Evolutionary conservation across 2,888 invertebrate species (phyloP).

Genomic region (Biston stratarius): DNA sequence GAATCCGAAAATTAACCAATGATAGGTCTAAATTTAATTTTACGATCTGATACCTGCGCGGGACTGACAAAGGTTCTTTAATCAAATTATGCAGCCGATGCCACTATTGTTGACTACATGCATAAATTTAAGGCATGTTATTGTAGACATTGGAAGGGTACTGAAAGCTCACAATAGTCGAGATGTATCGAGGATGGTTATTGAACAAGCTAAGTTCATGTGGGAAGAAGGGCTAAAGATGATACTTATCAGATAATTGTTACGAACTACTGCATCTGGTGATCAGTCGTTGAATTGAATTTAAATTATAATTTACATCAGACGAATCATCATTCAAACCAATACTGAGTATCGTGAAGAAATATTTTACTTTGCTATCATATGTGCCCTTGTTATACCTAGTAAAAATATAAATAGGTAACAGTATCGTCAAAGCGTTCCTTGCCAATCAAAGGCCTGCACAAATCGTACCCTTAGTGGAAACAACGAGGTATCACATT

Average conservation of each 20-base stretch:
- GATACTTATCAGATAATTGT: constrained; percentile 86
- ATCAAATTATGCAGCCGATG: constrained; percentile 86
- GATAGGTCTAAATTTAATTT: constrained; percentile 85
- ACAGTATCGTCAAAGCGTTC: constrained; percentile 72
- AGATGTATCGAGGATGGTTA: constrained; percentile 74
- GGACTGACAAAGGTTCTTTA: constrained; percentile 78
- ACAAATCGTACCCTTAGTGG: constrained; percentile 79
- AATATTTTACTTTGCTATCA: constrained; percentile 42
- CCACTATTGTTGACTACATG: constrained; percentile 79
- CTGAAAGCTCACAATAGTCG: constrained; percentile 68
- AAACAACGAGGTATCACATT: constrained; percentile 83
- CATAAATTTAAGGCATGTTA: constrained; percentile 82
- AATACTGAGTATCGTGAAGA: constrained; percentile 10
- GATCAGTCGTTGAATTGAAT: constrained; percentile 51
- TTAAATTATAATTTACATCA: constrained; percentile 39
- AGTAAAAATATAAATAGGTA: constrained; percentile 49
- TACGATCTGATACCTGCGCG: constrained; percentile 83
- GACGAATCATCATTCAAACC: constrained; percentile 12
- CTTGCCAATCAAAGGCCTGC: constrained; percentile 69
- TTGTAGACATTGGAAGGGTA: constrained; percentile 79
- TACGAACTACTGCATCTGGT: constrained; percentile 77
- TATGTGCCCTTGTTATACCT: constrained; percentile 58
- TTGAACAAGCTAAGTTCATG: constrained; percentile 71
- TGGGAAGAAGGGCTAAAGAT: constrained; percentile 83
- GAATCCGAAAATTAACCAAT: constrained; percentile 85